A percentile compares a stretch with the other conserved stretches of the same genome.
These are phyloP conservation scores for Acanthacorydalis orientalis DNA, from an alignment of 2,888 invertebrate genomes.

Conservation along the genomic window DNA sequence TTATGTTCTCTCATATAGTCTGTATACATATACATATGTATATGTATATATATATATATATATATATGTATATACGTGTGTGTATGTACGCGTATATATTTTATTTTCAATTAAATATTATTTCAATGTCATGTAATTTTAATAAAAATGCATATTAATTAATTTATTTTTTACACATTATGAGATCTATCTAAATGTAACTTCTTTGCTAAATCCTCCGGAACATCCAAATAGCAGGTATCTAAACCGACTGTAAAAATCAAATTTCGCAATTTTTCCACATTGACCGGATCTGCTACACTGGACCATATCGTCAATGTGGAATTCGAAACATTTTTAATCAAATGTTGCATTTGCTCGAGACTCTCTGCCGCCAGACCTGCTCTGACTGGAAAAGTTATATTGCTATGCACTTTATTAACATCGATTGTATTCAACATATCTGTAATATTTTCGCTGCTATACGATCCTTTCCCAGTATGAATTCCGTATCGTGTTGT, in stretches of 20 bases:
- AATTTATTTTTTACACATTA: background rate
- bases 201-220: conserved; percentile 35
- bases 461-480: conserved; percentile 39
- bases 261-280: conserved; percentile 42
- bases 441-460: conserved; percentile 39
- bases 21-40: too few relatives aligned
- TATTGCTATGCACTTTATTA: conserved; percentile 39
- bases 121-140: too few relatives aligned
- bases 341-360: conserved; percentile 38
- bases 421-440: conserved; percentile 46
- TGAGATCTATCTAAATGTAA: conserved; percentile 24
- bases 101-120: too few relatives aligned
- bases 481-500: conserved; percentile 48
- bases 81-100: too few relatives aligned
- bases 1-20: too few relatives aligned
- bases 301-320: conserved; percentile 72
- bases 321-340: conserved; percentile 34
- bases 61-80: too few relatives aligned
- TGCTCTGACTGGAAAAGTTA: conserved; percentile 69
- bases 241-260: conserved; percentile 48
- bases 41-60: too few relatives aligned
- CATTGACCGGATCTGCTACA: conserved; percentile 47
- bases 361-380: conserved; percentile 49
- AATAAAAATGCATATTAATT: background rate
- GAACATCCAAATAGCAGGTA: conserved; percentile 64